These are phyloP conservation scores for Ciconia nigra DNA, from an alignment of 2,797 vertebrate genomes.

Conservation along the genomic window DNA sequence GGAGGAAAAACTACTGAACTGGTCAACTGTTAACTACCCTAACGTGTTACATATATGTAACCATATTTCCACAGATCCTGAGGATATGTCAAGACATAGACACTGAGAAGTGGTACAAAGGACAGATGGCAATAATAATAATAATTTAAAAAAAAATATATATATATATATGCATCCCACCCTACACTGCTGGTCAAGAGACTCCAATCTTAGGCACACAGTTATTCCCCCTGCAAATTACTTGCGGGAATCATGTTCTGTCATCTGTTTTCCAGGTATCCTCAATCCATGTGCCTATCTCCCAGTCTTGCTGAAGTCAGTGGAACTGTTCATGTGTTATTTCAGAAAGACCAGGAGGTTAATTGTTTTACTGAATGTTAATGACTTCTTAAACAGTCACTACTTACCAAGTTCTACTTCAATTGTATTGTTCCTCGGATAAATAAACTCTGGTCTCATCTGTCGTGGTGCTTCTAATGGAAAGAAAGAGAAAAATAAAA, in stretches of 20 bases:
- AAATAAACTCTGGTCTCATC: slow-evolving; percentile 69
- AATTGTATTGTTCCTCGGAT: slow-evolving; percentile 76
- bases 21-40: background rate
- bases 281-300: background rate
- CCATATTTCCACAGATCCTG: background rate
- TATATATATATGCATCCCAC: background rate
- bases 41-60: background rate
- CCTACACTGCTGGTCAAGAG: background rate
- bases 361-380: background rate
- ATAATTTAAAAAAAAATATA: background rate
- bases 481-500: slow-evolving; percentile 6
- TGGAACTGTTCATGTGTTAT: background rate
- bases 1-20: background rate
- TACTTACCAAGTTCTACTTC: slow-evolving; percentile 79
- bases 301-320: background rate
- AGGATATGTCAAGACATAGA: background rate
- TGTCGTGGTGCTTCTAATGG: slow-evolving; percentile 14
- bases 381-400: background rate
- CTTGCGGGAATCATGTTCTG: background rate
- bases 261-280: background rate
- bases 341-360: background rate
- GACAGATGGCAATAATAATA: background rate
- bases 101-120: background rate
- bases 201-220: background rate
- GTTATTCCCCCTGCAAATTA: background rate